Conservation (phyloP, 2,888 invertebrate species). For the Chrysolina oricalcia region DNA sequence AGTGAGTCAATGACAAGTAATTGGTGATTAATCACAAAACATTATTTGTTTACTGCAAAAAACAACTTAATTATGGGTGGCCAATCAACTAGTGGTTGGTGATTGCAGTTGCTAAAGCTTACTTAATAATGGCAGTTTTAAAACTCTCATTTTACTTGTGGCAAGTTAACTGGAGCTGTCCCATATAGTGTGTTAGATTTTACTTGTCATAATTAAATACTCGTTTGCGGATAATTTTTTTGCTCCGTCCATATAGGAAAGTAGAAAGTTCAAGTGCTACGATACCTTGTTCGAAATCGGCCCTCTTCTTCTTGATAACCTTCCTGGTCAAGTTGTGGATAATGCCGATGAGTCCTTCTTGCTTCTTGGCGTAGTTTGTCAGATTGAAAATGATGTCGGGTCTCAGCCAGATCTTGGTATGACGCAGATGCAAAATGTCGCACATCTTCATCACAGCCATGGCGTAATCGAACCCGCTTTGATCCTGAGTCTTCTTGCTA, state of each 20-base stretch:
- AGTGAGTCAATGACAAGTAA: too few species aligned
- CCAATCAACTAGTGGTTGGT: too few species aligned
- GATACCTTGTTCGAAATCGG: constrained; percentile 72
- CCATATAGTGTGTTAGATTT: too few species aligned
- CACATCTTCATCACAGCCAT: constrained; percentile 94
- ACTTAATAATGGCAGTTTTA: too few species aligned
- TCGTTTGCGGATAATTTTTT: too few species aligned
- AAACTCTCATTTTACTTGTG: too few species aligned
- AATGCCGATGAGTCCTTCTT: constrained; percentile 82
- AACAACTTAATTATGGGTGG: too few species aligned
- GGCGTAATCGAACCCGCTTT: constrained; percentile 88
- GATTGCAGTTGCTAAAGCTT: too few species aligned
- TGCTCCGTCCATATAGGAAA: background rate
- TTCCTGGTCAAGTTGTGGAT: constrained; percentile 88
- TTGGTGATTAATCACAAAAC: too few species aligned
- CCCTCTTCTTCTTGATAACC: constrained; percentile 79
- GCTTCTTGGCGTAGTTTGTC: constrained; percentile 83
- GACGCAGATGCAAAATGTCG: constrained; percentile 87
- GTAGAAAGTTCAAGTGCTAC: background rate
- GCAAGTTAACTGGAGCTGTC: too few species aligned
- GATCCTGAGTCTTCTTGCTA: constrained; percentile 86
- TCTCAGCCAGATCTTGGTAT: constrained; percentile 85
- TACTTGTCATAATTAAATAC: too few species aligned
- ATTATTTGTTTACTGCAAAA: too few species aligned
- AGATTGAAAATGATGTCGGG: constrained; percentile 86